Evolutionary conservation across 2,797 vertebrate genomes (phyloP), one percentile per base, ranked within the genome.

Genomic region (Petrocephalus schoutedeni): DNA sequence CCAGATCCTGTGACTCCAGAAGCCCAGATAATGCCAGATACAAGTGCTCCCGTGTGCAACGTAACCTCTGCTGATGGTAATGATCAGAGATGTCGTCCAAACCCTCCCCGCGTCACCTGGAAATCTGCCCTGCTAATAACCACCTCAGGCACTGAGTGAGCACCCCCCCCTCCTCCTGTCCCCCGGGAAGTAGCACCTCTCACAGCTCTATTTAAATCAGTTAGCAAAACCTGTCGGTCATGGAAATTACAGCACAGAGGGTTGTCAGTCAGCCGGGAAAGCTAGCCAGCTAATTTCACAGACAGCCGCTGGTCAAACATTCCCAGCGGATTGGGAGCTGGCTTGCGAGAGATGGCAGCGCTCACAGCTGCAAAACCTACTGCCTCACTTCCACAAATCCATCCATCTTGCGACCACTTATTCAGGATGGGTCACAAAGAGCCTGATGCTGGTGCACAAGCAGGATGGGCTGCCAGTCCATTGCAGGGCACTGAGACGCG

Each of bases 201-300:
- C 84, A 32, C n/a, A 14, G 84, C 84, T 57, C 84, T 58, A 58
- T 86, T 86, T 59, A 86, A 57, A 86, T 86, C 84, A 86, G 28
- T 58, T 56, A 58, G 1, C 54, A 41, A 58, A 86, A 86, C 23
- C 54, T 58, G 84, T 86, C 84, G 16, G 84, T 58, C 23, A 58
- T 9, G 7, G 32, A 86, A 53, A 86, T 32, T 36, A 36, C 56
- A 45, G 84, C 16, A 1, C 53, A 8, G 23, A 36, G 54, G 56
- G 84, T 45, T 41, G 84, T 86, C 84, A 86, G 54, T 86, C 56
- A 57, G 56, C 12, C 23, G 56, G 21, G 28, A 8, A 36, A 32
- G 54, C 28, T 86, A 4, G 56, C 51, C 49, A 85, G 82, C 53
- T 28, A 54, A 85, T 28, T 56, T 28, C 53, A 23, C 21, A 53